Percentiles rank a stretch among this genome's conserved stretches.
These are phyloP conservation scores for Oreochromis tanganicae DNA, from an alignment of 2,113 vertebrate genomes.

Conservation along the genomic window DNA sequence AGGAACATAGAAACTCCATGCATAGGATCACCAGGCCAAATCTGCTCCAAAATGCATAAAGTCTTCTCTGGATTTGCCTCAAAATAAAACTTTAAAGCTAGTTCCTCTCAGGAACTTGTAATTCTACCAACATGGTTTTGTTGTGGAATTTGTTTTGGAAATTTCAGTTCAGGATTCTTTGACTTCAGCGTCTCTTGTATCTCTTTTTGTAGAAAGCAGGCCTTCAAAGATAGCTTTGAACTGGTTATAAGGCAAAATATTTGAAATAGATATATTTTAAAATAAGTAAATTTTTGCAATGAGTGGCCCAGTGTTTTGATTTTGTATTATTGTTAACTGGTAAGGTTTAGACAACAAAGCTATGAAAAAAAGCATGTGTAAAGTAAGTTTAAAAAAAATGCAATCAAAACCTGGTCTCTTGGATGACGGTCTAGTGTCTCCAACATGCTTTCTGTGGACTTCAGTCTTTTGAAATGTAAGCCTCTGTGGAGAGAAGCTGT, in stretches of 20 bases:
- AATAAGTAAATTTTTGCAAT: background rate
- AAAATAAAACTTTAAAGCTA: background rate
- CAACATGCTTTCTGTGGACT: background rate
- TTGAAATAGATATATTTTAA: background rate
- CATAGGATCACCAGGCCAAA: background rate
- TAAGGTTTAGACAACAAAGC: background rate
- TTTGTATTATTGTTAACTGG: background rate
- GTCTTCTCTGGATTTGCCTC: background rate
- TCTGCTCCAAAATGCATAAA: background rate
- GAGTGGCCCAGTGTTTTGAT: background rate
- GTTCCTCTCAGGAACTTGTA: background rate
- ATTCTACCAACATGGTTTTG: background rate
- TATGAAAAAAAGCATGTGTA: fast-evolving
- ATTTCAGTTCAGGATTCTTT: background rate
- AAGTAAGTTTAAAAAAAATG: background rate
- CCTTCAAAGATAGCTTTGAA: background rate
- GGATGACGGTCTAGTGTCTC: background rate
- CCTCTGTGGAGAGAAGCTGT: background rate
- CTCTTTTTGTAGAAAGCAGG: fast-evolving
- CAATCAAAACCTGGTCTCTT: background rate
- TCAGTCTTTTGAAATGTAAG: background rate
- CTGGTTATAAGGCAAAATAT: background rate
- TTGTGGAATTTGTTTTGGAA: background rate
- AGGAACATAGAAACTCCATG: background rate
- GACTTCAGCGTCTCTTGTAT: background rate